Base-by-base conservation (phyloP, 1,140 invertebrate species). In the Theocolax elegans region DNA sequence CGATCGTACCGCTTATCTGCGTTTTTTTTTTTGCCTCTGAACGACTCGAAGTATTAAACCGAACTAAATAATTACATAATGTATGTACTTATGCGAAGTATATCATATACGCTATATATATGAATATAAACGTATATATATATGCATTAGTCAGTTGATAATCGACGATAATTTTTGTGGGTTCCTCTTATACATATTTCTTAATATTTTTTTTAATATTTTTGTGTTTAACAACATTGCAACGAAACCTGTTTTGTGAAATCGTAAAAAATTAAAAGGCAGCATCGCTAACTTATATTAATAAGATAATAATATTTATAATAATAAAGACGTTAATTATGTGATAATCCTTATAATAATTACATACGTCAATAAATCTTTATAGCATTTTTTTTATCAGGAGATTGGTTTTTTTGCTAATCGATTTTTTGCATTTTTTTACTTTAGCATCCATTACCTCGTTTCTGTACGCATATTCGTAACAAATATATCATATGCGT, bases 401-500 rank as follows among this genome's bases (percentile, higher is more conserved):
- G 79, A 82, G 78, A 81, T 82, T 81, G 80, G 77, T 80, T 83
- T 79, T 71, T 77, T 76, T 75, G 65, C 51, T 58, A 59, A 65
- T 65, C 35, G 17, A 71, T 71, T 75, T 76, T 75, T 71, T 79
- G 73, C 74, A 73, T 74, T 71, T 77, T 77, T 72, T 79, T n/a
- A n/a, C 72, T 77, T 79, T 74, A 79, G 75, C 79, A 81, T 82
- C 76, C 76, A 78, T 80, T 81, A 79, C 71, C 78, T 80, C 78
- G 78, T 81, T 83, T 83, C 78, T 79, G 75, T 73, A 83, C 81
- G 82, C 82, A 84, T 83, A 82, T 83, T 78, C 81, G 79, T 85
- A 84, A 85, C 82, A 85, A 85, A 85, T 84, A 84, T 84, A 85
- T 85, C 80, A 83, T 85, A 83, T 84, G 83, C 82, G 81, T 76